phyloP scores from a whole-genome alignment of 2,888 invertebrate genomes.

The Caenorhabditis sp. region DNA sequence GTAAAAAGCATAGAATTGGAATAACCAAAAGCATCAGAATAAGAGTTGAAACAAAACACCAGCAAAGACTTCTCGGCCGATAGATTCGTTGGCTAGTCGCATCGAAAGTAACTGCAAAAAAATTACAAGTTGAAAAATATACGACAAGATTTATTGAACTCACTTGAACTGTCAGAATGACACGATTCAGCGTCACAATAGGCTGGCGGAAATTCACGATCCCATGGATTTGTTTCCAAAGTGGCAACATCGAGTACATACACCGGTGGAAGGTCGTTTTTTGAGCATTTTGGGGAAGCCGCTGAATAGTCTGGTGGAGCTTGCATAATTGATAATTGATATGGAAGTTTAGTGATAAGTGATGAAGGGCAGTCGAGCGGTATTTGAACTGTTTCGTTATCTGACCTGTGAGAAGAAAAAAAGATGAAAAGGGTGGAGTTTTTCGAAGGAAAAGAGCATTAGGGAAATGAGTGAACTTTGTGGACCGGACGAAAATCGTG shows the following conservation, averaged over 20 bases:
- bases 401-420: background rate
- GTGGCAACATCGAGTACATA: slow-evolving; percentile 29
- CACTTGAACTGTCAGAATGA: background rate
- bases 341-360: background rate
- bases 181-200: slow-evolving; percentile 22
- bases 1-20: background rate
- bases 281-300: slow-evolving; percentile 20
- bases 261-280: slow-evolving; percentile 28
- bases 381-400: background rate
- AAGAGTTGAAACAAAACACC: background rate
- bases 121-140: background rate
- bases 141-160: background rate
- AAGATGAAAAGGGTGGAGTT: background rate
- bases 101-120: background rate
- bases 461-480: background rate
- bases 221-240: slow-evolving; percentile 14
- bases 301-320: slow-evolving; percentile 34
- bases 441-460: background rate
- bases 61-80: background rate
- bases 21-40: background rate
- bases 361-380: background rate
- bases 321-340: slow-evolving; percentile 7
- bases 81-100: background rate
- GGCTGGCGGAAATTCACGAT: slow-evolving; percentile 24
- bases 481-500: too few relatives aligned